Base-by-base conservation (phyloP, 2,113 vertebrate genomes). In the Perca fluviatilis region DNA sequence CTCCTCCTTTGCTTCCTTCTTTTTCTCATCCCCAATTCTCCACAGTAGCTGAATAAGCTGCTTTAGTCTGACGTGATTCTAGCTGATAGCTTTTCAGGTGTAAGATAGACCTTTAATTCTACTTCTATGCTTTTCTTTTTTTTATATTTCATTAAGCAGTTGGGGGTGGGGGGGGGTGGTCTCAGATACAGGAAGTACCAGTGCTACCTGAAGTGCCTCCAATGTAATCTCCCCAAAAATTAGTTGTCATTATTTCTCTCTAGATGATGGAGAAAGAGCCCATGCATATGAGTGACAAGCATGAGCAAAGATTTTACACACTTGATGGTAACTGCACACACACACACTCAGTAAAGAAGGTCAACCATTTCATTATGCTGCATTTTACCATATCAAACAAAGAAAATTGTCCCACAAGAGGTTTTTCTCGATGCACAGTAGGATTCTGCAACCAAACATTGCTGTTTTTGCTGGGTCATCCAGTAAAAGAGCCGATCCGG, bases 121-220 rank as follows among this genome's bases (percentile, higher is more conserved):
- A 10, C 57, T 58, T 65, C 3, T 50, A 64, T 51, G 36, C 14
- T 66, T 74, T 30, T n/a, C 33, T 69, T 56, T 21, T 70, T 74
- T 0, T 5, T 4, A 30, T 81, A 51, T 84, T 68, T 72, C 46
- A 66, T 74, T 62, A 25, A 54, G 66, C 64, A n/a, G 50, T 12
- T 4, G 30, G 30, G 30, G 27, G 2, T 2, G 27, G 27, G 27
- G 27, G 27, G 6, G 58, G 33, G 57, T 18, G 30, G 36, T 63
- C 49, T 70, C 40, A 4, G 50, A 18, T 51, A 46, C 54, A 21
- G 61, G 23, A 15, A 71, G 25, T 30, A 19, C 21, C 7, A 0
- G 2, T 10, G 54, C 30, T 25, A n/a, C 40, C 19, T 23, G 53
- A 67, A 61, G 47, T 65, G 53, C 53, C 47, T 72, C 1, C 27